Conservation (phyloP, 2,888 invertebrate genomes). For the Cylindroiulus punctatus region DNA sequence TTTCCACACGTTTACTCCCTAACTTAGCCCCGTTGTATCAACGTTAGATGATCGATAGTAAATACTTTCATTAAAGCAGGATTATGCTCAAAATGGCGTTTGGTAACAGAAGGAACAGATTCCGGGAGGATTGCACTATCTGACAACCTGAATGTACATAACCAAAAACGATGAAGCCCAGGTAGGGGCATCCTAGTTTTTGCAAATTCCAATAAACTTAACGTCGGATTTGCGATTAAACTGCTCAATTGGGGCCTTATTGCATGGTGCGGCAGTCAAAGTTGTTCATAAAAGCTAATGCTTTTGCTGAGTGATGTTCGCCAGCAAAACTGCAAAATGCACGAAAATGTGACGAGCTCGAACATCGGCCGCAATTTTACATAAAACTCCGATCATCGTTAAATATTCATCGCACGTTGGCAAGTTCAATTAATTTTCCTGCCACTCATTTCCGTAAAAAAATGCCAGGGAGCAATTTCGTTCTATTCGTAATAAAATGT, state of each 20-base stretch:
- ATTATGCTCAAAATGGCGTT: neutral
- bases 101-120: neutral
- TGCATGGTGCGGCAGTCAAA: neutral
- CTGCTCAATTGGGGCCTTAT: neutral
- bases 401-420: neutral
- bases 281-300: neutral
- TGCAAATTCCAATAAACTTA: neutral
- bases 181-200: no score
- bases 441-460: constrained; percentile 24
- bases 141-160: neutral
- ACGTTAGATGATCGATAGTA: neutral
- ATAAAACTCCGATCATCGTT: neutral
- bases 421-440: constrained; percentile 11
- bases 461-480: constrained; percentile 13
- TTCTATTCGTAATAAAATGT: neutral
- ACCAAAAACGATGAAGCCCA: no score
- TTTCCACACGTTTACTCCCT: neutral
- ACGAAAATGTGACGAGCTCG: neutral
- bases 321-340: neutral
- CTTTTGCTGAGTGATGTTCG: neutral
- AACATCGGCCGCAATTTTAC: neutral
- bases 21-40: neutral
- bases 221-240: neutral
- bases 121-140: neutral
- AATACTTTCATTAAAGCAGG: neutral